Conservation (phyloP, 1,140 invertebrate genomes). For the Eriosoma lanigerum region DNA sequence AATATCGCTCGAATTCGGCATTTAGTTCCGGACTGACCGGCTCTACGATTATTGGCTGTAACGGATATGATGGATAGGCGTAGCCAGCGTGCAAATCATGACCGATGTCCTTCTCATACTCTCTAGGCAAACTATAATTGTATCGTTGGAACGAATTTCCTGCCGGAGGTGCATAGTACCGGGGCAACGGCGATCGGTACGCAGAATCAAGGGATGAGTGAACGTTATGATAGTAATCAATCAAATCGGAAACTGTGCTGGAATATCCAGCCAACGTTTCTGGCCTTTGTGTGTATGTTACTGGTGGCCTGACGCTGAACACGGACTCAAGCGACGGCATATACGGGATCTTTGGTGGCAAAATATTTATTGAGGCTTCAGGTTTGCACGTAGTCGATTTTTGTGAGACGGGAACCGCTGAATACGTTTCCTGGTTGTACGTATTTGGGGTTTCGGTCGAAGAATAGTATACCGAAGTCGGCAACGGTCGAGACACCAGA, state of each 20-base stretch:
- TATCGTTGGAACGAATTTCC: neutral
- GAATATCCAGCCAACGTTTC: slow-evolving; percentile 8
- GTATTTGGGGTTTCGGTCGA: slow-evolving; percentile 12
- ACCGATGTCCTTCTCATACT: slow-evolving; percentile 19
- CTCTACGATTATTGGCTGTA: slow-evolving; percentile 25
- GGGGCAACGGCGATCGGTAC: slow-evolving; percentile 20
- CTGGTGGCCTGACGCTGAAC: neutral
- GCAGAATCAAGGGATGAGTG: slow-evolving; percentile 30
- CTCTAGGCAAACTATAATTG: slow-evolving; percentile 32
- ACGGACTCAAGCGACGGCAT: slow-evolving; percentile 23
- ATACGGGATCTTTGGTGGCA: neutral
- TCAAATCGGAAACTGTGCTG: slow-evolving; percentile 30
- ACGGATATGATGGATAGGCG: slow-evolving; percentile 1
- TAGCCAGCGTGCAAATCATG: neutral
- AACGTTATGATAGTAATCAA: slow-evolving; percentile 20
- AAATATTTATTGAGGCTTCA: neutral
- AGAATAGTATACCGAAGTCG: slow-evolving; percentile 16
- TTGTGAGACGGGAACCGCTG: neutral
- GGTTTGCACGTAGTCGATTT: slow-evolving; percentile 19
- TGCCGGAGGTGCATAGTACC: neutral
- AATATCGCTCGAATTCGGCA: slow-evolving; percentile 33
- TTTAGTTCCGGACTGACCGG: slow-evolving; percentile 18
- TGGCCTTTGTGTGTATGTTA: slow-evolving; percentile 16
- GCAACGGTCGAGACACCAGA: neutral
- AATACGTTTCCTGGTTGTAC: neutral